Evolutionary conservation across 2,113 vertebrate genomes (phyloP).

Genomic region (Albula goreensis): DNA sequence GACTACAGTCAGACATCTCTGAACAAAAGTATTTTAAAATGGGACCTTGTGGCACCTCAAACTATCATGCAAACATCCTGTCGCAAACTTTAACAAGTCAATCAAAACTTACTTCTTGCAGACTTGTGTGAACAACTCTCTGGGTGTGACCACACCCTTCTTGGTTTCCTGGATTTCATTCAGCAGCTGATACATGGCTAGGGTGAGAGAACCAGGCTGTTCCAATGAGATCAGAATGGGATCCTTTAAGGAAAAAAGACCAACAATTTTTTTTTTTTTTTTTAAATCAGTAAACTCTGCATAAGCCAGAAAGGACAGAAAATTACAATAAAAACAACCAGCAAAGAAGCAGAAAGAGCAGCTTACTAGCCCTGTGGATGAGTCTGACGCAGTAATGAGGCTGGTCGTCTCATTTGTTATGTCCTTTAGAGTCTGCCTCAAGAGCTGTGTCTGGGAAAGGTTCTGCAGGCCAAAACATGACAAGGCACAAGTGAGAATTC

Average conservation of each 20-base stretch:
- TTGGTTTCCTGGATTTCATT: conserved; percentile 87
- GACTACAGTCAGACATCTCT: too few relatives aligned
- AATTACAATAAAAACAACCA: background rate
- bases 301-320: background rate
- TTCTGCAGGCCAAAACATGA: conserved; percentile 68
- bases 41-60: too few relatives aligned
- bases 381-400: conserved; percentile 70
- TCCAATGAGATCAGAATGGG: conserved; percentile 78
- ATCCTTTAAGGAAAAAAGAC: conserved; percentile 68
- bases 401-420: conserved; percentile 74
- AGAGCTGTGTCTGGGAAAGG: conserved; percentile 87
- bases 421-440: conserved; percentile 80
- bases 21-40: too few relatives aligned
- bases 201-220: conserved; percentile 82
- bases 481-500: background rate
- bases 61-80: too few relatives aligned
- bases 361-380: conserved; percentile 61
- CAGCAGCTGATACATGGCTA: conserved; percentile 87
- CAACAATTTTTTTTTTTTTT: background rate
- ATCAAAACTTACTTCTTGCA: conserved; percentile 89
- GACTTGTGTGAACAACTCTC: conserved; percentile 92
- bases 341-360: background rate
- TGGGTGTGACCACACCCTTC: conserved; percentile 82
- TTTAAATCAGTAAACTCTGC: background rate
- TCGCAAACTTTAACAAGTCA: too few relatives aligned